These are phyloP conservation scores for Patella caerulea DNA, from an alignment of 2,888 invertebrate species.

Conservation along the genomic window DNA sequence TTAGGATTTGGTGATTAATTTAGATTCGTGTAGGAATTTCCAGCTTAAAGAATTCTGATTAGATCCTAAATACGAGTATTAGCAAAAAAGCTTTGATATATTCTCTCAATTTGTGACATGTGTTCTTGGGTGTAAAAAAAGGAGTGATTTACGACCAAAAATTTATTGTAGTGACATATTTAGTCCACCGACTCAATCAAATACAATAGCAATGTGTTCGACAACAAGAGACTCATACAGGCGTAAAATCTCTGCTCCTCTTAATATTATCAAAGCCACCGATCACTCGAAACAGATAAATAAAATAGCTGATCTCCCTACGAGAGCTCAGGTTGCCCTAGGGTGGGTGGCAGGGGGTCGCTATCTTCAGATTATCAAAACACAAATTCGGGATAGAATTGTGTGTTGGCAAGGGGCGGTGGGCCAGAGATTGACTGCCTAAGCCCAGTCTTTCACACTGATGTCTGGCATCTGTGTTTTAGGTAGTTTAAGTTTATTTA, in stretches of 20 bases:
- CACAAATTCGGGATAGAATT: neutral
- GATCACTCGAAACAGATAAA: constrained; percentile 1
- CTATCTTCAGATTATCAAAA: constrained; percentile 7
- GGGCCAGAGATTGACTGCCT: too few species aligned
- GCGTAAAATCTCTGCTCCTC: neutral
- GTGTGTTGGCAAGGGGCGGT: too few species aligned
- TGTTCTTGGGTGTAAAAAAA: neutral
- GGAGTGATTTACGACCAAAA: neutral
- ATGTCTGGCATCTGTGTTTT: too few species aligned
- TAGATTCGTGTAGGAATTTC: too few species aligned
- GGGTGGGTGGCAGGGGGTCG: neutral
- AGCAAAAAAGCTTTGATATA: neutral
- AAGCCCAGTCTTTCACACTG: too few species aligned
- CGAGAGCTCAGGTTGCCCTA: neutral
- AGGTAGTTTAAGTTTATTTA: too few species aligned
- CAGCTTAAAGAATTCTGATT: too few species aligned
- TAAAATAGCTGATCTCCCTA: neutral
- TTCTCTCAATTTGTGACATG: neutral
- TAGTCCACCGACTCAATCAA: neutral
- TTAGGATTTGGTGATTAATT: too few species aligned
- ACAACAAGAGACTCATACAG: neutral
- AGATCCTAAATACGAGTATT: too few species aligned
- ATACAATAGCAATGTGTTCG: neutral
- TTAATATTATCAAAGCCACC: neutral
- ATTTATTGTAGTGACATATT: neutral